Evolutionary conservation across 2,113 vertebrate genomes (phyloP), one percentile per base, ranked within the genome.

Genomic region (Nannobrachium achirus): DNA sequence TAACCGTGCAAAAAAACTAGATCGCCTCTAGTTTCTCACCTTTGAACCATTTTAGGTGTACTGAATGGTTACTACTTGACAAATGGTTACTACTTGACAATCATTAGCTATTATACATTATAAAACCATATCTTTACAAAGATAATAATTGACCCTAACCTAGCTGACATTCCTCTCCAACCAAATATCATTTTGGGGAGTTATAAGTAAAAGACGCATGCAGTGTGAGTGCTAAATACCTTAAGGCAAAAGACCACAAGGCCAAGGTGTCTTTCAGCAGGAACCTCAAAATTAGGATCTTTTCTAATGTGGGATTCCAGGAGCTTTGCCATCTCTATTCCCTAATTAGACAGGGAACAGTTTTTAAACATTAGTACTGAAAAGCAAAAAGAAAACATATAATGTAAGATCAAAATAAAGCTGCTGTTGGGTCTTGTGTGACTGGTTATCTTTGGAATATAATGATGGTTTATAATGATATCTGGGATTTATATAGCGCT

Each of bases 201-300:
- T 33, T 13, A 6, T 48, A 13, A 48, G 13, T 13, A 48, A 48
- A n/a, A 14, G 46, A 48, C 5, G 13, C 25, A n/a, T 14, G 33
- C 59, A 18, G 8, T 33, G 56, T 53, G 11, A 61, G 10, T 1
- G 19, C 11, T 40, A 18, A 76, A 86, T 93, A 99, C 98, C 91
- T 96, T 96, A 56, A 99, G 87, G 63, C 95, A 94, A 85, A 99
- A 99, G 53, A 98, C 97, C 63, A 99, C 96, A 73, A 99, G 85
- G 33, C 96, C 98, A 2, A 99, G 94, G 81, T 99, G 93, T 58
- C 96, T 94, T 84, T 96, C 88, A 16, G 95, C 96, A 70, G 97
- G 97, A 85, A 99, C 89, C 89, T 98, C 96, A 90, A 99, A 99
- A 73, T 94, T 88, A 55, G 94, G 89, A 55, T 98, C 94, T 10